A percentile compares a stretch with the other conserved stretches of the same genome.
These are phyloP conservation scores for Cynopterus brachyotis DNA, from an alignment of 2,113 vertebrate genomes.

Conservation along the genomic window DNA sequence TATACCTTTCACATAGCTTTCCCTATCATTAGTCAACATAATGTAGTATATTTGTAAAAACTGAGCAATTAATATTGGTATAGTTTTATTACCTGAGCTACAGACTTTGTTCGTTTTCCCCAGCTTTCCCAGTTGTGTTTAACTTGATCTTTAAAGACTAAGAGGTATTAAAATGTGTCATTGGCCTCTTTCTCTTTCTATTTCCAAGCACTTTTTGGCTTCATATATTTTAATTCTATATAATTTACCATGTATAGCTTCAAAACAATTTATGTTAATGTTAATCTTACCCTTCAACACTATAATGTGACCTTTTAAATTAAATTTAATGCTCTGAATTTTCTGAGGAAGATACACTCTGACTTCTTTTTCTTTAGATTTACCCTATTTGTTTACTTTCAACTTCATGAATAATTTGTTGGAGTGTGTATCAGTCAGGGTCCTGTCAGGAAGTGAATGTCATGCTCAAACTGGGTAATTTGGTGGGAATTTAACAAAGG, in stretches of 20 bases:
- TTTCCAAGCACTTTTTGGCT: neutral
- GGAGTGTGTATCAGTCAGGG: neutral
- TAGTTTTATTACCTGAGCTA: neutral
- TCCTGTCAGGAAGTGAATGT: neutral
- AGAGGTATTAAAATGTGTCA: neutral
- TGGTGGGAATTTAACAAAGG: neutral
- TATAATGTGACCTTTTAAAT: constrained; percentile 9
- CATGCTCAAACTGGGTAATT: neutral
- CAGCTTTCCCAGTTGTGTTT: neutral
- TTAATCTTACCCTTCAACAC: neutral
- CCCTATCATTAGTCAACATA: neutral
- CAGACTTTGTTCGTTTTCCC: neutral
- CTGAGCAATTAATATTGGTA: neutral
- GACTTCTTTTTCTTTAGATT: neutral
- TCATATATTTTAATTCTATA: neutral
- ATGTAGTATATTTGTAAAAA: neutral
- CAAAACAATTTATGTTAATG: neutral
- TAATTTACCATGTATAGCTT: neutral
- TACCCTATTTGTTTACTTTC: neutral
- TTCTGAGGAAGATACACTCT: neutral
- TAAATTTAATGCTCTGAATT: neutral
- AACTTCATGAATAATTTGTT: neutral
- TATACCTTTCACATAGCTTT: neutral
- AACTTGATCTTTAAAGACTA: constrained; percentile 2
- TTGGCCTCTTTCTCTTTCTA: neutral